These are phyloP conservation scores for Ranitomeya variabilis DNA, from an alignment of 2,113 vertebrate genomes.

Conservation along the genomic window DNA sequence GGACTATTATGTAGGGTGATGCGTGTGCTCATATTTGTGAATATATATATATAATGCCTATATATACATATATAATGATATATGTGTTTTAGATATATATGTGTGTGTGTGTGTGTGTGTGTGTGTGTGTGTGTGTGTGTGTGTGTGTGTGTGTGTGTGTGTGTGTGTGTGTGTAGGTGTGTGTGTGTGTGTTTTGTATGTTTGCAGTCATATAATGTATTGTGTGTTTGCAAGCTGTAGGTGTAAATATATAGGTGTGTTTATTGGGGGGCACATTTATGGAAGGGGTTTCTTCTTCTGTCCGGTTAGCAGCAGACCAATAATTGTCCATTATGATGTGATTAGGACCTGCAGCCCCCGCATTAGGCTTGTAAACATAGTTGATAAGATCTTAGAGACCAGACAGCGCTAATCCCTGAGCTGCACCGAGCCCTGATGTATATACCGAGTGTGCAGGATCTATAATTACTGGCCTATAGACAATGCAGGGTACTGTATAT, in stretches of 20 bases:
- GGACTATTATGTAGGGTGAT: too few species aligned
- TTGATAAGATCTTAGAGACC: not conserved
- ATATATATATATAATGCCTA: not conserved
- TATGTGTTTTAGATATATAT: too few species aligned
- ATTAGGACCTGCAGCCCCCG: not conserved
- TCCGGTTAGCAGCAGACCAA: not conserved
- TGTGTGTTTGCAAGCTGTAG: not conserved
- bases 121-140: too few species aligned
- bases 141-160: not conserved
- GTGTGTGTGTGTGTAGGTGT: too few species aligned
- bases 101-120: too few species aligned
- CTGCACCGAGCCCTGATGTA: not conserved
- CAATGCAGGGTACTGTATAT: not conserved
- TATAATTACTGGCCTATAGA: not conserved
- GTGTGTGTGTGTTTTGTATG: not conserved
- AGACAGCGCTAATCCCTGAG: constrained; percentile 10
- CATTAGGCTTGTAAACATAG: constrained; percentile 11
- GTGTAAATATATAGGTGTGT: not conserved
- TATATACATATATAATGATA: not conserved
- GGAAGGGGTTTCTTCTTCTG: not conserved
- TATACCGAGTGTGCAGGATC: not conserved
- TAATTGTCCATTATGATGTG: not conserved
- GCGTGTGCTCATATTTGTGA: not conserved
- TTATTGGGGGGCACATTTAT: not conserved
- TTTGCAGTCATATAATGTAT: not conserved